These are phyloP conservation scores for Seira ritae DNA, from an alignment of 2,888 invertebrate genomes.

Conservation along the genomic window DNA sequence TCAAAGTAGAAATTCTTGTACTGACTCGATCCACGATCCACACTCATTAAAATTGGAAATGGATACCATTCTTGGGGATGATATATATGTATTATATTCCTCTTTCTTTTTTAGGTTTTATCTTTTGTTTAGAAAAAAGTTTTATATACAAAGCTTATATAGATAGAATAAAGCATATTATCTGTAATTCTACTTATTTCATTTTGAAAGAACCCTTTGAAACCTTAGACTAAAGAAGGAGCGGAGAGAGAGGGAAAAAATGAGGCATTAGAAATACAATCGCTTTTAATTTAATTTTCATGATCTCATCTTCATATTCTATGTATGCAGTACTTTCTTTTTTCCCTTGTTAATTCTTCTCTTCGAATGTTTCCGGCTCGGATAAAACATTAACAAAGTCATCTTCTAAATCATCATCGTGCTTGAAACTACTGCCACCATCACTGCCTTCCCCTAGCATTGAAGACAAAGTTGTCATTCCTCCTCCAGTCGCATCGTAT, in stretches of 20 bases:
- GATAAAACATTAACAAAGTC: conserved; percentile 70
- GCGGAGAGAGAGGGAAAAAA: conserved; percentile 28
- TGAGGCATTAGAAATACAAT: not conserved
- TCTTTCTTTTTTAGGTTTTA: not conserved
- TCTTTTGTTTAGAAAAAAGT: too few relatives aligned
- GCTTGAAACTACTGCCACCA: conserved; percentile 39
- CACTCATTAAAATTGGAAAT: too few relatives aligned
- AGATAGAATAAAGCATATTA: not conserved
- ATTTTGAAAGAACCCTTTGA: conserved; percentile 11
- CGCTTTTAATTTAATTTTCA: conserved; percentile 8
- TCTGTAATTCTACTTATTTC: not conserved
- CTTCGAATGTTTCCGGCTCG: conserved; percentile 61
- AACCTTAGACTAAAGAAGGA: conserved; percentile 2
- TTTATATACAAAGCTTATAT: conserved; percentile 8
- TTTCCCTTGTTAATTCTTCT: conserved; percentile 42
- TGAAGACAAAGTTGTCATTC: not conserved
- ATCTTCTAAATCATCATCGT: conserved; percentile 62
- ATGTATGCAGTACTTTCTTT: not conserved
- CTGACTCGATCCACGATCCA: too few relatives aligned
- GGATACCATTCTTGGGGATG: too few relatives aligned
- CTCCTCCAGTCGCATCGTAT: conserved; percentile 45
- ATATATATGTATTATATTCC: not conserved
- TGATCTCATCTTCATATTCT: not conserved
- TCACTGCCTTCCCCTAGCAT: conserved; percentile 53
- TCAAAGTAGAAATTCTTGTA: not conserved